A percentile compares a stretch with the other conserved stretches of the same genome.
phyloP scores from a whole-genome alignment of 2,888 invertebrate genomes.

The Deilephila elpenor region DNA sequence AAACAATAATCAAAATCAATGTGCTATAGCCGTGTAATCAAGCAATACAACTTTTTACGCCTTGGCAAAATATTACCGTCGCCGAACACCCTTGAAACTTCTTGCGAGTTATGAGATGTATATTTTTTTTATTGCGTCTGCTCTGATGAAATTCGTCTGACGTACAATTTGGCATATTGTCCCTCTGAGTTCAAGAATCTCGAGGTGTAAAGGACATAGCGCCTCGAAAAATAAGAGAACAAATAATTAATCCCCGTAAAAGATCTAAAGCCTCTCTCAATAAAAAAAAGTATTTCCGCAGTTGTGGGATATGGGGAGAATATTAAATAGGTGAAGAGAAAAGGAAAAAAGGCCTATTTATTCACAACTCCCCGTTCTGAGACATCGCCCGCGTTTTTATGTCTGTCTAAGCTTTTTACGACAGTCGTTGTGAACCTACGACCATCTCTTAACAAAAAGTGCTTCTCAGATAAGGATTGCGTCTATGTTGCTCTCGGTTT shows the following conservation, averaged over 20 bases:
- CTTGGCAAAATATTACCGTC: neutral
- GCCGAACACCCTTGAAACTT: neutral
- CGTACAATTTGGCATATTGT: conserved; percentile 17
- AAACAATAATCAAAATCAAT: neutral
- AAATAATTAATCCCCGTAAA: conserved; percentile 34
- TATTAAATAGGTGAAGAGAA: conserved; percentile 35
- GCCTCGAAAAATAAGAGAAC: conserved; percentile 32
- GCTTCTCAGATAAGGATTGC: conserved; percentile 17
- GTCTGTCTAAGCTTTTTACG: conserved; percentile 31
- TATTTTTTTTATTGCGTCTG: conserved; percentile 4
- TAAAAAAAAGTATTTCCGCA: conserved; percentile 37
- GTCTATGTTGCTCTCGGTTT: conserved; percentile 22
- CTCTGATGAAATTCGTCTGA: conserved; percentile 14
- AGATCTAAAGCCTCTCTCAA: conserved; percentile 35
- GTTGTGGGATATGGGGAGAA: conserved; percentile 36
- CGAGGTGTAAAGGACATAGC: conserved; percentile 9
- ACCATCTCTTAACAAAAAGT: conserved; percentile 28
- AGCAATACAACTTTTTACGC: neutral
- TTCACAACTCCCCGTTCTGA: conserved; percentile 30
- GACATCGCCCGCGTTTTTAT: conserved; percentile 31
- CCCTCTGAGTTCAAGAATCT: conserved; percentile 12
- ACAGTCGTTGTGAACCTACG: conserved; percentile 28
- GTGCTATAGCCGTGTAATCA: neutral
- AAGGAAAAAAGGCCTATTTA: conserved; percentile 32
- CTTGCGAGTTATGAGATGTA: conserved; percentile 7